Conservation (phyloP, 1,140 invertebrate genomes). For the Drosophila lowei region DNA sequence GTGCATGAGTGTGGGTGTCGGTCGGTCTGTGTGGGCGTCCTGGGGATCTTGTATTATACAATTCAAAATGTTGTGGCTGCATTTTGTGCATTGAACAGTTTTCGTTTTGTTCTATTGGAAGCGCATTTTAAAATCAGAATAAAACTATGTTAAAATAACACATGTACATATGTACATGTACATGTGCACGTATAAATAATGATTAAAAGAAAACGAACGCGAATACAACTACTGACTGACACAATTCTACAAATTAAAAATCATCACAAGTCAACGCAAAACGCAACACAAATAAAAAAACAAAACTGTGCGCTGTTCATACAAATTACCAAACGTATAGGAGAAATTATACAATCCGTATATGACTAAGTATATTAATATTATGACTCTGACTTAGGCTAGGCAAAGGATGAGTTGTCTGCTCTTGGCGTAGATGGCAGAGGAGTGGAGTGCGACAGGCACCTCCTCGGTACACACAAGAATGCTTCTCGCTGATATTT, state of each 20-base stretch:
- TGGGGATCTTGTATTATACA: constrained; percentile 67
- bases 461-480: constrained; percentile 39
- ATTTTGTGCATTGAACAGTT: constrained; percentile 73
- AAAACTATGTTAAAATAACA: constrained; percentile 24
- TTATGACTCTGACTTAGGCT: constrained; percentile 77
- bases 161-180: background rate
- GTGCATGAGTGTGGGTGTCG: constrained; percentile 12
- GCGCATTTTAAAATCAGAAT: constrained; percentile 51
- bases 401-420: constrained; percentile 58
- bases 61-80: constrained; percentile 38
- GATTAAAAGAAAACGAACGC: constrained; percentile 17
- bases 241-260: constrained; percentile 63
- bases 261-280: constrained; percentile 69
- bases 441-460: constrained; percentile 39
- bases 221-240: constrained; percentile 24
- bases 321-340: constrained; percentile 33
- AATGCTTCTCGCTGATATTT: constrained; percentile 54
- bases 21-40: constrained; percentile 10
- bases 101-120: constrained; percentile 55
- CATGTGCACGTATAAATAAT: constrained; percentile 11
- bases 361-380: constrained; percentile 58
- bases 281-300: constrained; percentile 30
- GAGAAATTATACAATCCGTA: constrained; percentile 33
- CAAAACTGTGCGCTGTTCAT: constrained; percentile 24
- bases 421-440: constrained; percentile 76